Conservation (phyloP, 2,888 invertebrate species). For the Drosophila borborema region DNA sequence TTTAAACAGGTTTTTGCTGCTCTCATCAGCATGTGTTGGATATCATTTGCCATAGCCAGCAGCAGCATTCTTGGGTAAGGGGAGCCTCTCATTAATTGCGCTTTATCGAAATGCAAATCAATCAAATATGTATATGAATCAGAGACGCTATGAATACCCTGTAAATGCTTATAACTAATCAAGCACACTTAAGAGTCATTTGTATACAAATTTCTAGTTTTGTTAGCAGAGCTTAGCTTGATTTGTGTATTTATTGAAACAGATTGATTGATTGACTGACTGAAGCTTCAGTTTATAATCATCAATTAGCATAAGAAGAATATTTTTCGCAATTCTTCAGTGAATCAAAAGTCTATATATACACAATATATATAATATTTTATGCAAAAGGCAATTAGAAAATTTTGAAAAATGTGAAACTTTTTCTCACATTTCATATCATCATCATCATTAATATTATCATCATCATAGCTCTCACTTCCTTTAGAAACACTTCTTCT, state of each 20-base stretch:
- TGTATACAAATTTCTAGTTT: not conserved
- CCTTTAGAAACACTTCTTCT: not conserved
- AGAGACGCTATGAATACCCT: conserved; percentile 18
- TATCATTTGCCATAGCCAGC: conserved; percentile 24
- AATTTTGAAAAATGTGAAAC: not conserved
- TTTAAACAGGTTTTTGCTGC: conserved; percentile 36
- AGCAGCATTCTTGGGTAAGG: conserved; percentile 21
- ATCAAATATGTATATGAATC: not conserved
- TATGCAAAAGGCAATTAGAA: not conserved
- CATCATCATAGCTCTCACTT: too few relatives aligned
- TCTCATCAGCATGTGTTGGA: conserved; percentile 5
- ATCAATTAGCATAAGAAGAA: not conserved
- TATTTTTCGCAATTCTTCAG: too few relatives aligned
- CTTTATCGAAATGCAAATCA: conserved; percentile 29
- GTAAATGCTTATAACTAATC: not conserved
- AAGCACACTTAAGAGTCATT: not conserved
- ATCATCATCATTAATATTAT: too few relatives aligned
- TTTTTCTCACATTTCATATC: not conserved
- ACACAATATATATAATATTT: too few relatives aligned
- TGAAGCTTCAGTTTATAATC: not conserved
- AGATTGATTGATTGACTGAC: conserved; percentile 2
- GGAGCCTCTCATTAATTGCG: conserved; percentile 39
- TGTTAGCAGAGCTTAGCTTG: not conserved
- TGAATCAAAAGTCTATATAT: too few relatives aligned
- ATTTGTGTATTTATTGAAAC: too few relatives aligned